Conservation (phyloP, 2,888 invertebrate genomes). For the Napeogenes sylphis region DNA sequence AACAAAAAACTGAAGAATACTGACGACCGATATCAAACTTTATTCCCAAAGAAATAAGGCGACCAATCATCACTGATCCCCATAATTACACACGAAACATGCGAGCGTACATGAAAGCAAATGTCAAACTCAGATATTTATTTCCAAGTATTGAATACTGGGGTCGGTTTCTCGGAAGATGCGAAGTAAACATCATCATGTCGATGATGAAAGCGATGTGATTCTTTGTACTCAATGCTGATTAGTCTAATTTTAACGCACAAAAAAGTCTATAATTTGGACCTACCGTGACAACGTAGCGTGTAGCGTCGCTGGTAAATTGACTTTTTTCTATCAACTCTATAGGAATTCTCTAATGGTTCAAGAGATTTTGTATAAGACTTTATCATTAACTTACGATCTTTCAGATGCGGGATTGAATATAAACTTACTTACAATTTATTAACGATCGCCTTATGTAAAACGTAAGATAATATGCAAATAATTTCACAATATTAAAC, state of each 20-base stretch:
- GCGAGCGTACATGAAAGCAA: conserved; percentile 75
- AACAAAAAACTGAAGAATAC: conserved; percentile 65
- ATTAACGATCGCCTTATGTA: neutral
- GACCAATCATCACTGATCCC: conserved; percentile 41
- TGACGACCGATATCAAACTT: conserved; percentile 45
- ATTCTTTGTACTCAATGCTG: conserved; percentile 73
- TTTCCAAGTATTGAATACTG: conserved; percentile 77
- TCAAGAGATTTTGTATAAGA: neutral
- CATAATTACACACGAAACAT: conserved; percentile 72
- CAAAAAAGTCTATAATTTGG: conserved; percentile 57
- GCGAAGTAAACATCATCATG: conserved; percentile 73
- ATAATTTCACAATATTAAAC: conserved; percentile 9
- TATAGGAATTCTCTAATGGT: conserved; percentile 33
- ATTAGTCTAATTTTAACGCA: conserved; percentile 72
- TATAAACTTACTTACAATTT: no score
- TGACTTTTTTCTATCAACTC: conserved; percentile 28
- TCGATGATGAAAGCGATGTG: conserved; percentile 78
- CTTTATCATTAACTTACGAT: no score
- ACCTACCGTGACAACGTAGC: conserved; percentile 62
- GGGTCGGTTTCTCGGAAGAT: conserved; percentile 70
- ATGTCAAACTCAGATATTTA: conserved; percentile 78
- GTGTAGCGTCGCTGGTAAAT: conserved; percentile 31
- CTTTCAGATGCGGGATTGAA: no score
- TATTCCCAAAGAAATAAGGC: conserved; percentile 53
- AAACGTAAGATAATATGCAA: neutral